Evolutionary conservation across 2,888 invertebrate species (phyloP).

Genomic region (Amphipoea lucens): DNA sequence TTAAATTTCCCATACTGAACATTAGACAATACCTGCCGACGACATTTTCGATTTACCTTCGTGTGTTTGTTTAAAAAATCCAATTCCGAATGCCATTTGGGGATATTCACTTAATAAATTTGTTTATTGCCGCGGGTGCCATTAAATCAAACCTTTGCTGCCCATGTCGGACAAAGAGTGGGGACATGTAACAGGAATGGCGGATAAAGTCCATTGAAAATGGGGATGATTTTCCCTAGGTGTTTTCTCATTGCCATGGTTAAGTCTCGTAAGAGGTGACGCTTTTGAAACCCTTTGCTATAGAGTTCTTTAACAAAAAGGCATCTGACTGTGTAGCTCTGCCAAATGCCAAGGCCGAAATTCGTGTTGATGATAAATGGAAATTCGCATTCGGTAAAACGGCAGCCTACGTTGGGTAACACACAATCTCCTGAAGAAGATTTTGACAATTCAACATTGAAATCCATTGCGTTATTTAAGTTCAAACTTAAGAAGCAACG

Average conservation of each 20-base stretch:
- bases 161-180: conserved; percentile 44
- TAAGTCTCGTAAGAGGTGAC: neutral
- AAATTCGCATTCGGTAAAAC: neutral
- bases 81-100: conserved; percentile 51
- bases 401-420: neutral
- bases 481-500: neutral
- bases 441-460: neutral
- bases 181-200: neutral
- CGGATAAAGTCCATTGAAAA: conserved; percentile 13
- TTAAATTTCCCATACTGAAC: conserved; percentile 27
- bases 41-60: conserved; percentile 51
- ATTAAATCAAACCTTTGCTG: conserved; percentile 61
- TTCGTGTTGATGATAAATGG: neutral
- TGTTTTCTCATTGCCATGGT: neutral
- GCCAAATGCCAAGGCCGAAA: neutral
- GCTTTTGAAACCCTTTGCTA: neutral
- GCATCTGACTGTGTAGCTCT: neutral
- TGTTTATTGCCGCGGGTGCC: conserved; percentile 62
- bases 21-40: conserved; percentile 41
- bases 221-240: neutral
- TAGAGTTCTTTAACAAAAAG: neutral
- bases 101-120: conserved; percentile 64
- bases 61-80: conserved; percentile 49
- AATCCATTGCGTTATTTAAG: neutral
- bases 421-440: neutral